A percentile compares a stretch with the other conserved stretches of the same genome.
Evolutionary conservation across 2,797 vertebrate species (phyloP).

Genomic region (Buphagus erythrorhynchus): DNA sequence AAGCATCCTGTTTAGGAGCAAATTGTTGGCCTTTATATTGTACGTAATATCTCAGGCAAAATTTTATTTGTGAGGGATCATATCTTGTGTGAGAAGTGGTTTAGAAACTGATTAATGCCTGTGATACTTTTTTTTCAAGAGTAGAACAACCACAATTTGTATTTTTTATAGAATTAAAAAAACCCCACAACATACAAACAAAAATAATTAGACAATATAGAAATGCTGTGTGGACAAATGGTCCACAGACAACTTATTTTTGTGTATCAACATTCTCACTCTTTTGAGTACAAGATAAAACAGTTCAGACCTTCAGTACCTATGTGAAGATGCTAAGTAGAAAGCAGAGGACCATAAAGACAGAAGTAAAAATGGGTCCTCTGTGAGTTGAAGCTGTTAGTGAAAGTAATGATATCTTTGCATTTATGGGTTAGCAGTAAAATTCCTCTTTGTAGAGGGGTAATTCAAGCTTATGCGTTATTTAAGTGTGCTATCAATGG

Average conservation of each 20-base stretch:
- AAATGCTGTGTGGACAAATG: background rate
- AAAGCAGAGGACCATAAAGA: background rate
- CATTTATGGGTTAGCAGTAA: constrained; percentile 16
- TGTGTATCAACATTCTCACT: background rate
- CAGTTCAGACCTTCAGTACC: background rate
- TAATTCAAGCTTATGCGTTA: background rate
- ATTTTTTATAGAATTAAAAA: background rate
- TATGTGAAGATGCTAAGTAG: background rate
- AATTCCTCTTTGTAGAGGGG: constrained; percentile 1
- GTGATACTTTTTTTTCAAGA: background rate
- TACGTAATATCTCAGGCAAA: background rate
- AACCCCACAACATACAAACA: accelerated
- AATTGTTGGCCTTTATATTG: background rate
- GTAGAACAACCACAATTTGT: background rate
- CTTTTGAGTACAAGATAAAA: background rate
- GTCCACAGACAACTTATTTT: background rate
- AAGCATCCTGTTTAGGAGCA: background rate
- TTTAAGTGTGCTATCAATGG: background rate
- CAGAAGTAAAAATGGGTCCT: background rate
- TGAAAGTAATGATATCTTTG: constrained; percentile 42
- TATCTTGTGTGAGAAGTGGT: background rate
- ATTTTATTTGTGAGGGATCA: background rate
- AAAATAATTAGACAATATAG: background rate
- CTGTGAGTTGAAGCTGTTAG: constrained; percentile 34
- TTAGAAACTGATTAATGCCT: background rate